Percentiles rank a stretch among this genome's conserved stretches.
Conservation (phyloP, 2,797 vertebrate species). For the Phrynocephalus forsythii region DNA sequence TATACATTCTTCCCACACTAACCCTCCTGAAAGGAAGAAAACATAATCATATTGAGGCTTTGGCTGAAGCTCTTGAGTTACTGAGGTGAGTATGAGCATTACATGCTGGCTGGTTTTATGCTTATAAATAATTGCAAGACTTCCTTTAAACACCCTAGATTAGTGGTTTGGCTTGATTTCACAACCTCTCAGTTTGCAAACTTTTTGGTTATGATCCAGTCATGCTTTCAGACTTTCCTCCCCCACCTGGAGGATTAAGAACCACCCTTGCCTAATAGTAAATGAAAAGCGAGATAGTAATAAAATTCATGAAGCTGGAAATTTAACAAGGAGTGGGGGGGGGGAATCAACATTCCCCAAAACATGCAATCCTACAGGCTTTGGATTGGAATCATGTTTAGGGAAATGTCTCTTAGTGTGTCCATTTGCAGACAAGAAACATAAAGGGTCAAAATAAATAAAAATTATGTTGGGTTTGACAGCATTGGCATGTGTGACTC, state of each 20-base stretch:
- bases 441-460: slow-evolving; percentile 45
- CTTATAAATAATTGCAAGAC: background rate
- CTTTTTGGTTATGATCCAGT: background rate
- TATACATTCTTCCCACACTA: background rate
- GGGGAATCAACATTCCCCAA: background rate
- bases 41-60: background rate
- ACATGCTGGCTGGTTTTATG: background rate
- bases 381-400: slow-evolving; percentile 39
- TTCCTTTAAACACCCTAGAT: background rate
- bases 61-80: background rate
- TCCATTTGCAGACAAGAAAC: slow-evolving; percentile 56
- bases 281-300: background rate
- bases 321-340: background rate
- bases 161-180: slow-evolving; percentile 1
- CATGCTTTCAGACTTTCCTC: background rate
- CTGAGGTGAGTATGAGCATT: background rate
- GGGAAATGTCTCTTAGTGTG: slow-evolving; percentile 2
- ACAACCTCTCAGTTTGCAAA: background rate
- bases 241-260: background rate
- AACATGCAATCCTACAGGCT: slow-evolving; percentile 4
- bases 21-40: background rate
- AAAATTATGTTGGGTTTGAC: slow-evolving; percentile 29
- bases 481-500: slow-evolving; percentile 16
- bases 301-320: background rate
- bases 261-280: background rate